Evolutionary conservation across 2,888 invertebrate species (phyloP), one percentile per base, ranked within the genome.

Genomic region (Gortyna flavago): DNA sequence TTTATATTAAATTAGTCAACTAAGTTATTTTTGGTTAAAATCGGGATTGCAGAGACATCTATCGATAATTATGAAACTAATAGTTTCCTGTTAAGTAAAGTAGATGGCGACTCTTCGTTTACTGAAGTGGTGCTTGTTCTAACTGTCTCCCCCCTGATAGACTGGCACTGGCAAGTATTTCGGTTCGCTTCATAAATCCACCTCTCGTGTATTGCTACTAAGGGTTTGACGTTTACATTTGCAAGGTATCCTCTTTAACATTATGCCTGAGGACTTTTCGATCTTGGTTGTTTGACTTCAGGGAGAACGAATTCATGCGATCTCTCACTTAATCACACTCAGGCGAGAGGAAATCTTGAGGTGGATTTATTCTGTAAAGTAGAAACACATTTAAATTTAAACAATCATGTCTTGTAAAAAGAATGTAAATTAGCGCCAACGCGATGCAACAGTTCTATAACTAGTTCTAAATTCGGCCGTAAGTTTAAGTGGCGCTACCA

Each of bases 191-290:
- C 96, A 80, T 94, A 93, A 72, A 97, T 97, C 96, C 96, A 96
- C 66, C 91, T 90, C 89, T 97, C 97, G 86, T 97, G 97, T 75
- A 96, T 96, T 0, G 96, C 96, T 0, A 97, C 97, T 51, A 97
- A 85, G 0, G 97, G 97, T 76, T 95, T 95, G 38, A 97, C 96
- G 74, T 93, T 95, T 5, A 97, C 93, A 1, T 88, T 92, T 0
- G 95, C 93, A 0, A 85, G 1, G 0, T 90, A 0, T 95, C 95
- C 3, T 95, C 95, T 48, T 94, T 95, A 5, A 92, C 80, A 72
- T 89, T 92, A 59, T 79, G 85, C 72, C 90, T 93, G 51, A 80
- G 64, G 25, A 72, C 77, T 67, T 79, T 84, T 11, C 86, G 82
- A 13, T 90, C 90, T 41, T 83, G 73, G 0, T 90, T 54, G 93